Evolutionary conservation across 2,888 invertebrate genomes (phyloP).

Genomic region (Pogonocherus hispidulus): DNA sequence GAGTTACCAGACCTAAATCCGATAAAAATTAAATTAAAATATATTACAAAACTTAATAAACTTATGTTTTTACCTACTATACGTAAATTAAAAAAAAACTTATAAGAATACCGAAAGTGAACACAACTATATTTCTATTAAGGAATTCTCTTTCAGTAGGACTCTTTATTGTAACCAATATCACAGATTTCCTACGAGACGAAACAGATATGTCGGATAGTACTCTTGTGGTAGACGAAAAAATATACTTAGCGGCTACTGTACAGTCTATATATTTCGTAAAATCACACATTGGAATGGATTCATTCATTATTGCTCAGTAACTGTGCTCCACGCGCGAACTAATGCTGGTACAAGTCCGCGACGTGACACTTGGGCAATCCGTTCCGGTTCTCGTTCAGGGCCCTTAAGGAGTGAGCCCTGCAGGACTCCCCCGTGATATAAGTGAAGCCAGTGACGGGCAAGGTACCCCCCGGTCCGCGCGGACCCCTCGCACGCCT

Average conservation of each 20-base stretch:
- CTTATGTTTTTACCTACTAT: too few species aligned
- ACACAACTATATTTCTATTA: too few species aligned
- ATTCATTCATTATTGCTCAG: constrained; percentile 65
- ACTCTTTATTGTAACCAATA: constrained; percentile 23
- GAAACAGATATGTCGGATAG: constrained; percentile 39
- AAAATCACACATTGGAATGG: constrained; percentile 69
- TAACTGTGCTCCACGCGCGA: constrained; percentile 20
- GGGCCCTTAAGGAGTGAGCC: constrained; percentile 68
- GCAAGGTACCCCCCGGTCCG: constrained; percentile 74
- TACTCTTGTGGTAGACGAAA: constrained; percentile 45
- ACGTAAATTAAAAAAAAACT: too few species aligned
- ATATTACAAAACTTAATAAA: too few species aligned
- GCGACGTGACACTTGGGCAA: constrained; percentile 63
- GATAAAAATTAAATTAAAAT: neutral
- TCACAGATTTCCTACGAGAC: constrained; percentile 53
- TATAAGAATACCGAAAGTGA: too few species aligned
- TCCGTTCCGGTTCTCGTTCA: constrained; percentile 62
- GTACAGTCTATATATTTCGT: constrained; percentile 65
- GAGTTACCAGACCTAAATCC: neutral
- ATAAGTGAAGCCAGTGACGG: constrained; percentile 83
- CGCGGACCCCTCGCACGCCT: constrained; percentile 69
- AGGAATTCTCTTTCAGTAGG: too few species aligned
- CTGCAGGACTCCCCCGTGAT: constrained; percentile 78
- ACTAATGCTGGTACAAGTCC: constrained; percentile 62
- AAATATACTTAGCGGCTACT: constrained; percentile 63